Base-by-base conservation (phyloP, 2,113 vertebrate species). In the Notothenia coriiceps region DNA sequence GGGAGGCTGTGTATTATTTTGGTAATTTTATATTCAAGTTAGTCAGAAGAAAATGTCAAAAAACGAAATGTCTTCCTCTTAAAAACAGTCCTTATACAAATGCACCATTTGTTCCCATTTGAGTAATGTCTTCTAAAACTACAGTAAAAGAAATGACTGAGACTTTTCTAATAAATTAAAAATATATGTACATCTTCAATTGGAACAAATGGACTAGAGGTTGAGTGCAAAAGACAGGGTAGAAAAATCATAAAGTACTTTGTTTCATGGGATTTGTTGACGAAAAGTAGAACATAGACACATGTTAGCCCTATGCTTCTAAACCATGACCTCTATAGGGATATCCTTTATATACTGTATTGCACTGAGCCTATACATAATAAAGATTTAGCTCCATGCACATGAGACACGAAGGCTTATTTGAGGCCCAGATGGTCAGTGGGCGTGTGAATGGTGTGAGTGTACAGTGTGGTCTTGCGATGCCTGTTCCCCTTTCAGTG, bases 371-470 rank as follows among this genome's bases (percentile, higher is more conserved):
- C 6, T 15, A 56, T 40, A 49, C 52, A 50, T 66, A 57, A 50
- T 20, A 44, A 29, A 66, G 49, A 13, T 54, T 46, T 17, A 54
- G 67, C n/a, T 44, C 15, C 13, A 65, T 20, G 35, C 59, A 10
- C 35, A 17, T 11, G 33, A 43, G 29, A 17, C 65, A 51, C 51
- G 29, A 17, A 25, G 7, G 10, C 13, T 44, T 33, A 63, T 63
- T 63, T 1, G 12, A 40, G 12, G 49, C 50, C 35, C 70, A 80
- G 63, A 74, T 68, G 35, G 35, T 40, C 35, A 6, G 46, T 47
- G 13, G 2, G 73, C 61, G 65, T 55, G 64, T 68, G 70, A 47
- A 20, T 54, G 50, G 14, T 76, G 72, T 71, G 20, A 79, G 12
- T 49, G 35, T 35, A 52, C 22, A 81, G 15, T 20, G 60, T 25